These are phyloP conservation scores for Condylura cristata DNA, from an alignment of 2,113 vertebrate genomes.

Conservation along the genomic window DNA sequence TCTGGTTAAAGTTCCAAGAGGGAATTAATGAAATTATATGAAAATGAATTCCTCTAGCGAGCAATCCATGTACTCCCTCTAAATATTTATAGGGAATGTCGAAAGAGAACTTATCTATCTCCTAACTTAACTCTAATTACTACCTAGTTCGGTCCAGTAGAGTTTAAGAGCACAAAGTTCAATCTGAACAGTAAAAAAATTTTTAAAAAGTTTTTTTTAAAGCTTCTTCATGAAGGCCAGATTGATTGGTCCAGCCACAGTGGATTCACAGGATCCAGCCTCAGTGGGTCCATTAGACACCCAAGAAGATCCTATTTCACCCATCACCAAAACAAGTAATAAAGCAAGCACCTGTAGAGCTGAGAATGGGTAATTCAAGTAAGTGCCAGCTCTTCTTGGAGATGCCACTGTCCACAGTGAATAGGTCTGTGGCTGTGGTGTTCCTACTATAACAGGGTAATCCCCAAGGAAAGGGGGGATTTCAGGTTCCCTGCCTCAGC, in stretches of 20 bases:
- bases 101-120: neutral
- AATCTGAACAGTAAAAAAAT: neutral
- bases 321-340: neutral
- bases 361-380: neutral
- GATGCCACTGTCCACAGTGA: accelerated
- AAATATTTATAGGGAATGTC: neutral
- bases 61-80: neutral
- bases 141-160: neutral
- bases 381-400: accelerated
- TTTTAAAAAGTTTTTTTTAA: neutral
- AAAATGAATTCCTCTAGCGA: conserved; percentile 49
- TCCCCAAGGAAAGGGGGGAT: too few relatives aligned
- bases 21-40: conserved; percentile 52
- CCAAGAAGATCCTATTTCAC: neutral
- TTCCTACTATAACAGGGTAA: neutral
- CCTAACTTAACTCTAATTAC: neutral
- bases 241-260: neutral
- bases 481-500: too few relatives aligned
- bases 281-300: too few relatives aligned
- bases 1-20: conserved; percentile 54
- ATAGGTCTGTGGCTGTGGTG: too few relatives aligned
- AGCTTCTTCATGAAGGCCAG: neutral
- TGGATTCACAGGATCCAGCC: neutral
- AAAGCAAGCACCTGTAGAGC: neutral
- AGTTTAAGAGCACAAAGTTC: neutral